Evolutionary conservation across 2,113 vertebrate genomes (phyloP), one percentile per base, ranked within the genome.

Genomic region (Nyctibius bracteatus): DNA sequence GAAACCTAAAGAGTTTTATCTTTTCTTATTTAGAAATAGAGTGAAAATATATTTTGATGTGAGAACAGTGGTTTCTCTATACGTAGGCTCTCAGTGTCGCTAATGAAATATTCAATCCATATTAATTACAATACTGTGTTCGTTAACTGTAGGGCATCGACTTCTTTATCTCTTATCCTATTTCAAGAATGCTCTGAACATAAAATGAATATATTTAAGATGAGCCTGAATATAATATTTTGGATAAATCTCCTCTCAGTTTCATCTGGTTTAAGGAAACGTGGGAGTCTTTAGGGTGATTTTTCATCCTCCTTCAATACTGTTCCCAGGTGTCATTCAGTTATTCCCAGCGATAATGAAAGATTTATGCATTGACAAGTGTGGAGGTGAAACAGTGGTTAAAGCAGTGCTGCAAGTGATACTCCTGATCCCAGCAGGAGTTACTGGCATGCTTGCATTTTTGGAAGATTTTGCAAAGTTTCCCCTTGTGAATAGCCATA

Each of bases 331-430:
- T 97, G 97, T 95, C 96, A 90, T 88, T 97, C 75, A 80, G 94
- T 94, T 97, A 97, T 98, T 98, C 92, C 90, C 95, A 97, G 94
- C 8, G 88, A 97, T 96, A 96, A 92, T 80, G 84, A 82, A 97
- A 98, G 97, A 98, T 98, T 98, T 98, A 98, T 97, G 86, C 83
- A 93, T 97, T 79, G 94, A 97, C 97, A 98, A 98, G 94, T 96
- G 96, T 92, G 88, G 94, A 97, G 95, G 96, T 97, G 97, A 98
- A 98, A 77, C 62, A 39, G 90, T 98, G 97, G 97, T 96, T 98
- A 97, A 96, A 96, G 96, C 84, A 95, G 78, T 62, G 83, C 67
- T 98, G 97, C 92, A 98, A 98, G 92, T 89, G 96, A 98, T 98
- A 98, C 96, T 96, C 94, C 95, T 98, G 96, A 98, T 98, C 97